Evolutionary conservation across 2,113 vertebrate species (phyloP).

Genomic region (Xyrauchen texanus): DNA sequence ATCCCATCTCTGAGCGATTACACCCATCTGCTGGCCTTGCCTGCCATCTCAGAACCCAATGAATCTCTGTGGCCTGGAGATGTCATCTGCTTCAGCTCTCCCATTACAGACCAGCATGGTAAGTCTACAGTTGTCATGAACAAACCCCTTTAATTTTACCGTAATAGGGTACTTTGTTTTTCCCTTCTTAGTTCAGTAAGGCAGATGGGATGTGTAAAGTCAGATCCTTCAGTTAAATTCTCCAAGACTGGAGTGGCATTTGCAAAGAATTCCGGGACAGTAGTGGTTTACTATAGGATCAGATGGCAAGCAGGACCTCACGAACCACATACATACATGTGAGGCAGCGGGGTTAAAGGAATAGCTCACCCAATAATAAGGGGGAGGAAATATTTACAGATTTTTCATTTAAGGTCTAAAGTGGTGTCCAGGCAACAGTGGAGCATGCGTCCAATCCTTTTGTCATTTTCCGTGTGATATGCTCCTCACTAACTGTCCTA

Average conservation of each 20-base stretch:
- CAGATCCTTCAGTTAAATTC: slow-evolving; percentile 65
- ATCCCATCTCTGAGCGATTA: too few relatives aligned
- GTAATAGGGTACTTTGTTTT: neutral
- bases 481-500: slow-evolving; percentile 41
- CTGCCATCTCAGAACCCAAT: too few relatives aligned
- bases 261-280: slow-evolving; percentile 63
- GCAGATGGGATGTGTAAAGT: slow-evolving; percentile 56
- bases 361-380: too few relatives aligned
- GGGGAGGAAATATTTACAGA: too few relatives aligned
- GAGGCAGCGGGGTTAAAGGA: too few relatives aligned
- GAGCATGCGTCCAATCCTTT: neutral
- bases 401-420: too few relatives aligned
- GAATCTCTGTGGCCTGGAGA: too few relatives aligned
- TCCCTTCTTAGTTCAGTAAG: slow-evolving; percentile 8
- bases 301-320: slow-evolving; percentile 66
- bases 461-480: slow-evolving; percentile 5
- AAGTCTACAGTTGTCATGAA: too few relatives aligned
- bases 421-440: slow-evolving; percentile 32
- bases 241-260: slow-evolving; percentile 64
- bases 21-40: too few relatives aligned
- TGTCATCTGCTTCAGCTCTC: too few relatives aligned
- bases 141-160: too few relatives aligned
- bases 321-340: neutral
- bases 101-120: too few relatives aligned
- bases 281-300: slow-evolving; percentile 70